Evolutionary conservation across 2,888 invertebrate species (phyloP).

Genomic region (Vanessa cardui): DNA sequence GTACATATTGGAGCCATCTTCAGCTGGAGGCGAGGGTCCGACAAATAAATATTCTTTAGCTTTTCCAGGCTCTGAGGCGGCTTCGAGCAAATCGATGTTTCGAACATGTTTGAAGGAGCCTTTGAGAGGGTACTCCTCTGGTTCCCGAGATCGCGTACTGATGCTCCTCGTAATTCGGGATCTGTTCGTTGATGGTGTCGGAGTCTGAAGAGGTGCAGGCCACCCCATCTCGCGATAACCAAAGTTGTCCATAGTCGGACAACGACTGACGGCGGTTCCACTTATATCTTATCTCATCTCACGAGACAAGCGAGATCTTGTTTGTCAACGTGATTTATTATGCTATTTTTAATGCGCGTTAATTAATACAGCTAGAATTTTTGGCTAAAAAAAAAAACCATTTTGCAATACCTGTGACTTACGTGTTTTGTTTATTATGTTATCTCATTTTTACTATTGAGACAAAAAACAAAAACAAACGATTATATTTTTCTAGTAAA

Average conservation of each 20-base stretch:
- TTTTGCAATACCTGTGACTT: neutral
- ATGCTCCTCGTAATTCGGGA: slow-evolving; percentile 68
- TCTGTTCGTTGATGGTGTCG: slow-evolving; percentile 58
- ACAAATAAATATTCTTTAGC: slow-evolving; percentile 90
- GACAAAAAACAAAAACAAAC: too few species aligned
- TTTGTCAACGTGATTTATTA: slow-evolving; percentile 70
- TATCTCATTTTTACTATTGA: neutral
- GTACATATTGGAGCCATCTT: slow-evolving; percentile 90
- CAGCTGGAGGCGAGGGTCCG: slow-evolving; percentile 90
- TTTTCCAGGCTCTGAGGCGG: slow-evolving; percentile 79
- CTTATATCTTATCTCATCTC: slow-evolving; percentile 71
- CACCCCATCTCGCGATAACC: slow-evolving; percentile 84
- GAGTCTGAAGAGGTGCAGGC: slow-evolving; percentile 67
- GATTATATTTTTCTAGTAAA: too few species aligned
- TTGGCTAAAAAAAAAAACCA: slow-evolving; percentile 8
- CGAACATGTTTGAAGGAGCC: slow-evolving; percentile 65
- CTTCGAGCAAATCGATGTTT: slow-evolving; percentile 82
- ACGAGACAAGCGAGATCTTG: slow-evolving; percentile 57
- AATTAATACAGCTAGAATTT: slow-evolving; percentile 40
- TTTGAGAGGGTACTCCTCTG: slow-evolving; percentile 84
- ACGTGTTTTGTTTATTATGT: neutral
- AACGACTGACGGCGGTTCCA: slow-evolving; percentile 57
- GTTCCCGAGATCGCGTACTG: slow-evolving; percentile 67
- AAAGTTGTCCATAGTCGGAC: slow-evolving; percentile 83
- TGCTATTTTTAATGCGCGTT: slow-evolving; percentile 65